Conservation (phyloP, 2,113 vertebrate species). For the Cranoglanis bouderius region DNA sequence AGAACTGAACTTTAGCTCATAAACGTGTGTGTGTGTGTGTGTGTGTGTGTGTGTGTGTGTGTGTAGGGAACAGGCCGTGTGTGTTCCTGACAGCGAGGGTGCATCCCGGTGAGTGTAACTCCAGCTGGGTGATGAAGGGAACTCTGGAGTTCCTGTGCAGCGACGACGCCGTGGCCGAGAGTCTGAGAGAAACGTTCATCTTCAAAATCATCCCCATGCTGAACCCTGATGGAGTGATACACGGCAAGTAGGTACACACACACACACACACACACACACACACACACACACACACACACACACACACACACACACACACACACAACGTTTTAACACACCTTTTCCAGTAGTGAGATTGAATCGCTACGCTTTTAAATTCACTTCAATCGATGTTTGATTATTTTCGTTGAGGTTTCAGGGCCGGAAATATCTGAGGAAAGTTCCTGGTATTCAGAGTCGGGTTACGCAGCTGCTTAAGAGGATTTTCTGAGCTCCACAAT, state of each 20-base stretch:
- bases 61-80: slow-evolving; percentile 79
- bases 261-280: slow-evolving; percentile 26
- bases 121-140: slow-evolving; percentile 96
- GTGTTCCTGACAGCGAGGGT: slow-evolving; percentile 85
- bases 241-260: slow-evolving; percentile 83
- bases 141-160: slow-evolving; percentile 89
- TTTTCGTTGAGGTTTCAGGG: no score
- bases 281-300: slow-evolving; percentile 3
- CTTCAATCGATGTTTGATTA: no score
- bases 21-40: neutral
- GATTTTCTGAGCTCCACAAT: no score
- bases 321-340: neutral
- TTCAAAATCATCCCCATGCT: slow-evolving; percentile 96
- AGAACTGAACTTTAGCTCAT: neutral
- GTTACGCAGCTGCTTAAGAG: no score
- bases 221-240: slow-evolving; percentile 93
- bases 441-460: neutral
- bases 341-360: no score
- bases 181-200: slow-evolving; percentile 85
- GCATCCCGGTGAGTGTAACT: slow-evolving; percentile 91
- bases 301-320: neutral
- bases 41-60: slow-evolving; percentile 29
- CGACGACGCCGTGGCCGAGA: slow-evolving; percentile 79
- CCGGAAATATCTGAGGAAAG: no score
- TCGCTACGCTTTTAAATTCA: neutral